Base-by-base conservation (phyloP, 2,113 vertebrate genomes). In the Megaceryle maxima region DNA sequence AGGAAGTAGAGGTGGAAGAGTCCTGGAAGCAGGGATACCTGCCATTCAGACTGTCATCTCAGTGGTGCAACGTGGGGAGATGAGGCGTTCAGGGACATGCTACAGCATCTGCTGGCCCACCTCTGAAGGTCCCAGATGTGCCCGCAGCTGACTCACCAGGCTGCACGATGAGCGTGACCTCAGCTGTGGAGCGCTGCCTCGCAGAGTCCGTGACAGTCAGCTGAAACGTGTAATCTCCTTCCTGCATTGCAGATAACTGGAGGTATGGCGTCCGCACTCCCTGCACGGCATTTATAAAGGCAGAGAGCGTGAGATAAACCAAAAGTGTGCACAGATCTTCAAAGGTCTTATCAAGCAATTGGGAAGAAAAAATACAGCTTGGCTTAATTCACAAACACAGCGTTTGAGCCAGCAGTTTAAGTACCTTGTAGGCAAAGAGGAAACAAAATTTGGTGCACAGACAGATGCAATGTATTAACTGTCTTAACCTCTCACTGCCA, bases 161-260 rank as follows among this genome's bases (percentile, higher is more conserved):
- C 57, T 97, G 98, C 29, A 99, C 98, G 2, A 92, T 98, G 62
- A 99, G 98, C 0, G 97, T 96, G 67, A 98, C 98, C 73, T 97
- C 94, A 16, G 98, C 96, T 4, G 97, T 98, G 81, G 98, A 98
- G 22, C 94, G 97, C 82, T 99, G 98, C 50, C 93, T 96, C 0
- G 92, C 96, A 5, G 98, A 98, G 95, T 99, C 98, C 10, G 98
- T 98, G 75, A 98, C 98, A 5, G 93, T 98, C 95, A 99, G 96
- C 88, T 98, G 98, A 83, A 99, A 98, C 0, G 70, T 97, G 56
- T 98, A 99, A 75, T 97, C 96, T 60, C 98, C 98, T 63, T 98
- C 98, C 92, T 98, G 97, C 97, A 99, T 96, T 26, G 97, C 98
- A 77, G 98, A 98, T 16, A 98, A 87, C 80, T 98, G 97, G 46